These are phyloP conservation scores for Agrypnus murinus DNA, from an alignment of 2,888 invertebrate species.

Conservation along the genomic window DNA sequence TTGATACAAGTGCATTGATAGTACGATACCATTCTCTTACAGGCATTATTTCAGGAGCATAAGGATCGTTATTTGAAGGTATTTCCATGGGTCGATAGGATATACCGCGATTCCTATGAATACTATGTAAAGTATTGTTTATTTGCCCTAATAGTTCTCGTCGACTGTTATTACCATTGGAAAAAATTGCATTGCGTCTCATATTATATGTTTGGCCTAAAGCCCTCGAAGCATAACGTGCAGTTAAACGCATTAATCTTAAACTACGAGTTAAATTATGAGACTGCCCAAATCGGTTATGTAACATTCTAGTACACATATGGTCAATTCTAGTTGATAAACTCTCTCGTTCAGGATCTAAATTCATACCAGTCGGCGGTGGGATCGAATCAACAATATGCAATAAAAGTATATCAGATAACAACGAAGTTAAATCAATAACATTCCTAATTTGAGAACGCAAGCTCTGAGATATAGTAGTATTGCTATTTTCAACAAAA, in stretches of 20 bases:
- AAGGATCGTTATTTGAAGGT: slow-evolving; percentile 16
- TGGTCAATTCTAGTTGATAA: slow-evolving; percentile 66
- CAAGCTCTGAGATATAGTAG: slow-evolving; percentile 54
- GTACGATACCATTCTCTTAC: slow-evolving; percentile 56
- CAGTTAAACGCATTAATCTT: slow-evolving; percentile 64
- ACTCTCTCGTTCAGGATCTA: slow-evolving; percentile 66
- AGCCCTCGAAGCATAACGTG: slow-evolving; percentile 64
- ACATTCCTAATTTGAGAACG: slow-evolving; percentile 64
- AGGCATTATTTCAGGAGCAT: slow-evolving; percentile 37
- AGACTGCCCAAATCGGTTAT: slow-evolving; percentile 63
- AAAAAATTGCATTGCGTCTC: slow-evolving; percentile 65
- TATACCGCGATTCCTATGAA: slow-evolving; percentile 53
- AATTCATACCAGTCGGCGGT: slow-evolving; percentile 66
- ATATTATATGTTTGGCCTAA: slow-evolving; percentile 65
- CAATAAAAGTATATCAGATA: slow-evolving; percentile 72
- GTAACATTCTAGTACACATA: slow-evolving; percentile 67
- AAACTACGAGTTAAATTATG: slow-evolving; percentile 65
- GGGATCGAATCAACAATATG: slow-evolving; percentile 71
- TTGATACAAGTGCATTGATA: slow-evolving; percentile 56
- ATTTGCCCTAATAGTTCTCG: slow-evolving; percentile 57
- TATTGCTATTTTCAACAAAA: slow-evolving; percentile 69
- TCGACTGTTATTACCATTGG: slow-evolving; percentile 60
- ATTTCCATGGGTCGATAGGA: slow-evolving; percentile 21
- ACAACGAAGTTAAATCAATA: slow-evolving; percentile 71
- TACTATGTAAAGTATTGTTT: slow-evolving; percentile 56